Evolutionary conservation across 2,113 vertebrate species (phyloP), one percentile per base, ranked within the genome.

Genomic region (Glaucidium brasilianum): DNA sequence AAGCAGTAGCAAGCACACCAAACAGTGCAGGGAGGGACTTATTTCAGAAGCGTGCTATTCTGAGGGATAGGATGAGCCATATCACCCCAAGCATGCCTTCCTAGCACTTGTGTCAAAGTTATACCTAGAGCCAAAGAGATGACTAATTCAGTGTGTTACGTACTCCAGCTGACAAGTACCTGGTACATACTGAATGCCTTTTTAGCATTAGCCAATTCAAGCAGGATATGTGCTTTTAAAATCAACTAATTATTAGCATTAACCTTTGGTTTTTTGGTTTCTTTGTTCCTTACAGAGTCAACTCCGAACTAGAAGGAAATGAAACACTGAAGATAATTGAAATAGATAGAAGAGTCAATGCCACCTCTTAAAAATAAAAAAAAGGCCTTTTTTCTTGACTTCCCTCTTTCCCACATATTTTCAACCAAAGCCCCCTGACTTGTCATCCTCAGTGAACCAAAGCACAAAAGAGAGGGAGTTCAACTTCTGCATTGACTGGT

Each of bases 331-430:
- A 99, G 96, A 98, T 99, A 32, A 97, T 99, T 56, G 98, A 99
- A 97, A 98, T 99, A 92, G 99, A 99, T 50, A 98, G 98, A 97
- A 98, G 97, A 96, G 98, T 99, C 88, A 99, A 99, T 43, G 97
- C 99, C 95, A 99, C 98, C n/a, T 98, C 98, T 87, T 99, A 96
- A 98, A 95, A 97, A 91, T 81, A 80, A 94, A 91, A 90, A 90
- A 84, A 90, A 49, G n/a, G 63, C 45, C 50, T 67, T 92, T 78
- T 50, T 76, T 68, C 85, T 78, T 68, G n/a, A 90, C 49, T 91
- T 94, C 88, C 85, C 92, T 83, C 89, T 94, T 93, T 92, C 91
- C 94, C 63, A 77, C 53, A 12, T 80, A 68, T 91, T 92, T 90
- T 43, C 68, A 50, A 37, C 96, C 92, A 95, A 73, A 96, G 96